A percentile compares a stretch with the other conserved stretches of the same genome.
phyloP scores from a whole-genome alignment of 1,140 invertebrate genomes.

The Drosophila sp. region DNA sequence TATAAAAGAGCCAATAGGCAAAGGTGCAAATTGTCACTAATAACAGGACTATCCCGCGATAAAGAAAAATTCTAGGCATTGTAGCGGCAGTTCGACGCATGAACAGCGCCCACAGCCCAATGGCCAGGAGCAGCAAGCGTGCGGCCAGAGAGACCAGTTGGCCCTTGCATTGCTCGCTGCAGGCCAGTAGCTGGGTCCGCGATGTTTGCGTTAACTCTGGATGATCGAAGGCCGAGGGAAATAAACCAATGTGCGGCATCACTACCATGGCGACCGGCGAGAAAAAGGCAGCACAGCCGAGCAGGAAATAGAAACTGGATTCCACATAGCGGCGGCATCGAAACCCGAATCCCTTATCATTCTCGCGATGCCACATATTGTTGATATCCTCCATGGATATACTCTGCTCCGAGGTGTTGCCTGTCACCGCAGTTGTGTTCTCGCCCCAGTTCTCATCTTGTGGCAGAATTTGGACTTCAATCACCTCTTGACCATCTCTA shows the following conservation, averaged over 20 bases:
- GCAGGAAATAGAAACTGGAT: slow-evolving; percentile 89
- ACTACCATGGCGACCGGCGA: slow-evolving; percentile 97
- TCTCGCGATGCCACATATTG: slow-evolving; percentile 89
- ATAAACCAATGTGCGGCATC: slow-evolving; percentile 94
- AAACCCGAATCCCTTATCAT: slow-evolving; percentile 88
- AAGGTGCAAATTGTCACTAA: slow-evolving; percentile 96
- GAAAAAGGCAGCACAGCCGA: slow-evolving; percentile 92
- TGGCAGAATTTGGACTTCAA: slow-evolving; percentile 96
- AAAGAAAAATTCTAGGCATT: slow-evolving; percentile 97
- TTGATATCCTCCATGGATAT: slow-evolving; percentile 95
- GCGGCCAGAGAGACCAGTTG: slow-evolving; percentile 95
- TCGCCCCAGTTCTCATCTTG: slow-evolving; percentile 99
- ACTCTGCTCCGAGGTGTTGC: slow-evolving; percentile 97
- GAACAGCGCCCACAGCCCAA: slow-evolving; percentile 96
- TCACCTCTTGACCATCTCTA: slow-evolving; percentile 90
- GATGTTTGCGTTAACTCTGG: slow-evolving; percentile 84
- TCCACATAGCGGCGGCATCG: slow-evolving; percentile 91
- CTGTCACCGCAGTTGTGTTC: slow-evolving; percentile 98
- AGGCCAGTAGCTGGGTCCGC: slow-evolving; percentile 85
- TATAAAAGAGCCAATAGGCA: slow-evolving; percentile 98
- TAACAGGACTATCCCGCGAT: slow-evolving; percentile 93
- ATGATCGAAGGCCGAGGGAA: slow-evolving; percentile 85
- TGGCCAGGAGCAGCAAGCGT: slow-evolving; percentile 94
- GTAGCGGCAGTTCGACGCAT: slow-evolving; percentile 90
- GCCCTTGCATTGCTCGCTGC: slow-evolving; percentile 91